phyloP scores from a whole-genome alignment of 2,113 vertebrate genomes.

The Enhydra lutris region DNA sequence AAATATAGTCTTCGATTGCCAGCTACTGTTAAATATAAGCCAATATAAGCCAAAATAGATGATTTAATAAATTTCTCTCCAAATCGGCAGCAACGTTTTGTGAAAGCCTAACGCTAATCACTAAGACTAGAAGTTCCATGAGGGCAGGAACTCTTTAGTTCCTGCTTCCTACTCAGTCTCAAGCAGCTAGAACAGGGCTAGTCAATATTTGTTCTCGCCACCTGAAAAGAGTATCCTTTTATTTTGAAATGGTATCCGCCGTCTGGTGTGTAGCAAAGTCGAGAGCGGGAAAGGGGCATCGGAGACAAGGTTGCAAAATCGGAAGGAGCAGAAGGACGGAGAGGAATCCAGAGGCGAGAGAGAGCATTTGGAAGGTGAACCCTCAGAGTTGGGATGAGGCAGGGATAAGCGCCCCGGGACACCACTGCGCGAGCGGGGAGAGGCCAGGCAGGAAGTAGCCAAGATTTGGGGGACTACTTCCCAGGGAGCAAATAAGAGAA shows the following conservation, averaged over 20 bases:
- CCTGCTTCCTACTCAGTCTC: background rate
- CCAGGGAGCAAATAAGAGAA: background rate
- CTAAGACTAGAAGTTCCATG: background rate
- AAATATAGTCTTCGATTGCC: background rate
- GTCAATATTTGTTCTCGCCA: background rate
- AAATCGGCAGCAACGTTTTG: fast-evolving
- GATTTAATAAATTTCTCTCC: background rate
- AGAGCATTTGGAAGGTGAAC: background rate
- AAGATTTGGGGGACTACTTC: background rate
- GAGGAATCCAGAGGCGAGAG: too few species aligned
- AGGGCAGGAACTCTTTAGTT: background rate
- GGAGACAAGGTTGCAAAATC: background rate
- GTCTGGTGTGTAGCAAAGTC: background rate
- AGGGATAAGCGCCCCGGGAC: background rate
- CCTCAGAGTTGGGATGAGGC: background rate
- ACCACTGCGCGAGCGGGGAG: fast-evolving
- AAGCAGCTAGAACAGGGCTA: background rate
- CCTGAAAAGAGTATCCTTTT: background rate
- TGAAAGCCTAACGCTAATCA: background rate
- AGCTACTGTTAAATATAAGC: background rate
- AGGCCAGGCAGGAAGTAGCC: background rate
- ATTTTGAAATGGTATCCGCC: background rate
- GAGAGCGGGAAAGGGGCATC: background rate
- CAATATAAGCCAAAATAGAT: background rate
- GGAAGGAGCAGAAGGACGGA: background rate